These are phyloP conservation scores for Limnothrissa miodon DNA, from an alignment of 2,113 vertebrate genomes.

Conservation along the genomic window DNA sequence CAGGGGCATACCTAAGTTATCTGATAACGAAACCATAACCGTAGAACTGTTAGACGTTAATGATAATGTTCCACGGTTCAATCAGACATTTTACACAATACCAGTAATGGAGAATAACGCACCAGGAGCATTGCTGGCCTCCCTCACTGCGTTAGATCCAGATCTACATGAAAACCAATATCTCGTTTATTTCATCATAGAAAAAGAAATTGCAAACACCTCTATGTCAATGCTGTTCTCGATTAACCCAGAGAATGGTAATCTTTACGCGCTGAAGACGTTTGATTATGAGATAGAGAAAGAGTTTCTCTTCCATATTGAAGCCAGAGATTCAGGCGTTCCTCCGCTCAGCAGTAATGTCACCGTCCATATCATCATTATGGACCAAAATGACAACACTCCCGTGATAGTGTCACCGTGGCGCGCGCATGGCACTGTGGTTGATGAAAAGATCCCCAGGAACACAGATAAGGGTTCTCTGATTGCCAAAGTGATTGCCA, in stretches of 20 bases:
- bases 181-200: conserved; percentile 69
- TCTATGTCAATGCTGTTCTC: conserved; percentile 71
- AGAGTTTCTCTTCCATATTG: conserved; percentile 41
- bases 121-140: conserved; percentile 51
- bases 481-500: conserved; percentile 37
- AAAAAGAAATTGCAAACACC: conserved; percentile 64
- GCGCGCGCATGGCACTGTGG: conserved; percentile 61
- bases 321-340: conserved; percentile 44
- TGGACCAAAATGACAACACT: conserved; percentile 73
- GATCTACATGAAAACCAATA: conserved; percentile 73
- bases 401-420: conserved; percentile 65
- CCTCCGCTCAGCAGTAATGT: conserved; percentile 58
- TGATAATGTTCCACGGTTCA: conserved; percentile 59
- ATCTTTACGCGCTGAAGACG: conserved; percentile 45
- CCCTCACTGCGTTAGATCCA: conserved; percentile 56
- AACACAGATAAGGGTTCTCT: conserved; percentile 38
- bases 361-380: conserved; percentile 64
- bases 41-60: conserved; percentile 63
- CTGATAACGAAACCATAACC: conserved; percentile 51
- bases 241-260: conserved; percentile 60
- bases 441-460: conserved; percentile 61
- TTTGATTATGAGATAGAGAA: conserved; percentile 49
- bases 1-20: conserved; percentile 47
- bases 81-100: conserved; percentile 49
- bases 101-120: conserved; percentile 52